Conservation (phyloP, 2,113 vertebrate genomes). For the Danionella cerebrum region DNA sequence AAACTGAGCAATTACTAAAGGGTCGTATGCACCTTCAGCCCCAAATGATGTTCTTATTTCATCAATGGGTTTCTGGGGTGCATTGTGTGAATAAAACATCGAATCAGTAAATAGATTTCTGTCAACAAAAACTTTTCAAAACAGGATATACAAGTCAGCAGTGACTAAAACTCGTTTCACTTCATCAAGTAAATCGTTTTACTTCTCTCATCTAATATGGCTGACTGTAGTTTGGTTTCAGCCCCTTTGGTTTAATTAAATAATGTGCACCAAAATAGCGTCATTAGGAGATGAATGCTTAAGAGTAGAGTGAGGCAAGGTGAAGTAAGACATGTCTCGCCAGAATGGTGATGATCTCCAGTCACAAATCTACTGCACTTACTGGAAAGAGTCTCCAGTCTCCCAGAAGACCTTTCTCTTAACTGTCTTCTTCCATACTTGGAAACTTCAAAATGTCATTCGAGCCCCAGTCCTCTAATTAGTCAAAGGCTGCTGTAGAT, state of each 20-base stretch:
- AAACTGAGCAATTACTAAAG: too few relatives aligned
- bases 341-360: neutral
- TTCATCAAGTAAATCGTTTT: slow-evolving; percentile 15
- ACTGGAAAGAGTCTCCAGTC: slow-evolving; percentile 18
- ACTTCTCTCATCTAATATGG: slow-evolving; percentile 24
- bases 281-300: neutral
- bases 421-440: slow-evolving; percentile 32
- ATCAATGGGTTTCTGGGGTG: too few relatives aligned
- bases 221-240: neutral
- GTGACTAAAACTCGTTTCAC: slow-evolving; percentile 36
- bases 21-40: too few relatives aligned
- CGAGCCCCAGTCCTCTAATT: neutral
- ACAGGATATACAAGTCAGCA: too few relatives aligned
- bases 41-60: too few relatives aligned
- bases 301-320: neutral
- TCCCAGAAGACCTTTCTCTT: slow-evolving; percentile 18
- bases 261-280: slow-evolving; percentile 32
- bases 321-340: neutral
- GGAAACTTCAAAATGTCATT: slow-evolving; percentile 34
- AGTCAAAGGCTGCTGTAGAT: neutral
- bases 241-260: slow-evolving; percentile 22
- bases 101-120: too few relatives aligned
- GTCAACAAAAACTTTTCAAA: too few relatives aligned
- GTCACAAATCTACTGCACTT: slow-evolving; percentile 29
- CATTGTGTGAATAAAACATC: too few relatives aligned